A percentile compares a stretch with the other conserved stretches of the same genome.
Conservation (phyloP, 2,113 vertebrate species). For the Perca fluviatilis region DNA sequence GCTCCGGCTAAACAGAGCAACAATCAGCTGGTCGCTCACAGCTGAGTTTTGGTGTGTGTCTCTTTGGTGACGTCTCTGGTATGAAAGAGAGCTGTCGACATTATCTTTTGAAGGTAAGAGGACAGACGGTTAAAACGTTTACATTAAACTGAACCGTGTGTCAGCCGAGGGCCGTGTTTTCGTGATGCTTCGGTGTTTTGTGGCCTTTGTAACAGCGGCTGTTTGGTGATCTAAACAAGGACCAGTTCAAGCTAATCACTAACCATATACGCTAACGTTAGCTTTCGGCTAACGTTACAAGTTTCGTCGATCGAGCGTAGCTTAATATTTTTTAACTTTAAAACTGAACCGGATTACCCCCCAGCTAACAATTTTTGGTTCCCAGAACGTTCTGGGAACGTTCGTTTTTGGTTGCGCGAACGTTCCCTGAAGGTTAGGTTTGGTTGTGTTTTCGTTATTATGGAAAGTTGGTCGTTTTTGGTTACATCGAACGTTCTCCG, state of each 20-base stretch:
- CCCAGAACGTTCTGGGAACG: too few relatives aligned
- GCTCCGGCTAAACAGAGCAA: neutral
- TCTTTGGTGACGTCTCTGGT: neutral
- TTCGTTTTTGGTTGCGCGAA: too few relatives aligned
- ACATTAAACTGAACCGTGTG: neutral
- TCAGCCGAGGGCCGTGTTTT: too few relatives aligned
- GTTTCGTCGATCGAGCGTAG: neutral
- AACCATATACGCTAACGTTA: too few relatives aligned
- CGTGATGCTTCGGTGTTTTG: neutral
- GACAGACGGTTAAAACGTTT: rapidly evolving
- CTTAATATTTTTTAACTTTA: neutral
- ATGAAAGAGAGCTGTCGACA: rapidly evolving
- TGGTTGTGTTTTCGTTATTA: too few relatives aligned
- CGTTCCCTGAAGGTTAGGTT: too few relatives aligned
- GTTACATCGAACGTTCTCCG: too few relatives aligned
- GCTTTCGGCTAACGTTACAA: neutral
- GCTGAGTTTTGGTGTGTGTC: neutral
- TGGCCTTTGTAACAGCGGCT: neutral
- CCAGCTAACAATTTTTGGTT: too few relatives aligned
- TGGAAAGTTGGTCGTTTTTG: too few relatives aligned
- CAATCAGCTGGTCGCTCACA: slow-evolving; percentile 22
- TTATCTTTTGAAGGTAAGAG: neutral
- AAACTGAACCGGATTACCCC: neutral
- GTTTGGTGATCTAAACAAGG: neutral
- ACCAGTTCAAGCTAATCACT: neutral